Evolutionary conservation across 92 coral and sea anemone genomes (phyloP).

Genomic region (Phenganax subtilis): DNA sequence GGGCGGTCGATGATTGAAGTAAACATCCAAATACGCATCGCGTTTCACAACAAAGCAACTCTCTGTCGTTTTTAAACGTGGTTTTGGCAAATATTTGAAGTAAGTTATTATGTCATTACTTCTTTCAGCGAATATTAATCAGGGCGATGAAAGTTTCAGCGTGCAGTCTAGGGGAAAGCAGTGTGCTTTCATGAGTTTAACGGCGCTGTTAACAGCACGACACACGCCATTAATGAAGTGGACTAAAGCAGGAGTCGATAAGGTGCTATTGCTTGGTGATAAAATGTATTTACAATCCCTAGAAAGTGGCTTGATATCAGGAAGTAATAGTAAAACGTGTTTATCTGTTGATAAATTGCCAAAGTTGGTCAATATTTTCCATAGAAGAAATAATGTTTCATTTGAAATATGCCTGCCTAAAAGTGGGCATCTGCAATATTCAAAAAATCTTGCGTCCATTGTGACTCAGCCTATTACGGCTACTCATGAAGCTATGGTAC

Average conservation of each 20-base stretch:
- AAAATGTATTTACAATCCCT: constrained; percentile 3
- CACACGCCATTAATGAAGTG: constrained; percentile 19
- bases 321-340: background rate
- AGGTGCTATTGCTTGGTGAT: constrained; percentile 2
- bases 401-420: constrained; percentile 6
- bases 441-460: background rate
- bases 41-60: background rate
- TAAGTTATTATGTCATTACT: background rate
- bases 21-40: too few relatives aligned
- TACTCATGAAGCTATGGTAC: background rate
- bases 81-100: background rate
- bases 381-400: background rate
- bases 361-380: constrained; percentile 5
- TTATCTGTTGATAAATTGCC: constrained; percentile 23
- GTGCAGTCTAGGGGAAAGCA: constrained; percentile 18
- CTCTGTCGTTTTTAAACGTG: background rate
- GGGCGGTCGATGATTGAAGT: too few relatives aligned
- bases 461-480: constrained; percentile 5
- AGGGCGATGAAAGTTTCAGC: constrained; percentile 20
- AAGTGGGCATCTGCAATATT: background rate
- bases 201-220: constrained; percentile 5
- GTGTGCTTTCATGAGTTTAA: constrained; percentile 16
- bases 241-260: background rate
- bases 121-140: constrained; percentile 16
- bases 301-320: background rate